Evolutionary conservation across 2,797 vertebrate species (phyloP).

Genomic region (Margarornis squamiger): DNA sequence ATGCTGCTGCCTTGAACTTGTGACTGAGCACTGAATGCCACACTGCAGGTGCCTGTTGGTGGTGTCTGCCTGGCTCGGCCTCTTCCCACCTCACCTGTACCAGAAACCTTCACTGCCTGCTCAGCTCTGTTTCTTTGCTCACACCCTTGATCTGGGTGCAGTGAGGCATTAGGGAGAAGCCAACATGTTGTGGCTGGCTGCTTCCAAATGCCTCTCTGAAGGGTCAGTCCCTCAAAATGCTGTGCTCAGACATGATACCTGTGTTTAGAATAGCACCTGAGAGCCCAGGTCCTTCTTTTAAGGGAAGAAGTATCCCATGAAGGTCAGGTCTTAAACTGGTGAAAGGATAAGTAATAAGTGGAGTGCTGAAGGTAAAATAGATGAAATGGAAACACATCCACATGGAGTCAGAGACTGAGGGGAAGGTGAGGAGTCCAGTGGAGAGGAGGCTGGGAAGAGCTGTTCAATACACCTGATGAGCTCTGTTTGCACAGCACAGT

Average conservation of each 20-base stretch:
- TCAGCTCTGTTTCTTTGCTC: neutral
- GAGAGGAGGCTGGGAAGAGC: neutral
- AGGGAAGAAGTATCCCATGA: neutral
- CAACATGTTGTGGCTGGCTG: neutral
- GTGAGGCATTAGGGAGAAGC: neutral
- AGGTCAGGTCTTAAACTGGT: neutral
- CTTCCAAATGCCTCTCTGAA: neutral
- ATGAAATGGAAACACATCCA: neutral
- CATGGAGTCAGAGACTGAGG: neutral
- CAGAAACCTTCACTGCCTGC: neutral
- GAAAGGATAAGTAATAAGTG: neutral
- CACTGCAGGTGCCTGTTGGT: neutral
- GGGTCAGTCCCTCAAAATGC: neutral
- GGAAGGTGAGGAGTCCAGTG: neutral
- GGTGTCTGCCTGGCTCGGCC: neutral
- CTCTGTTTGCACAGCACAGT: neutral
- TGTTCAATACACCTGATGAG: neutral
- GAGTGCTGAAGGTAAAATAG: neutral
- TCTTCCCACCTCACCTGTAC: neutral
- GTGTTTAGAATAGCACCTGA: neutral
- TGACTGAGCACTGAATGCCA: neutral
- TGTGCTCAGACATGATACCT: neutral
- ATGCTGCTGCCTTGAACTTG: constrained; percentile 18
- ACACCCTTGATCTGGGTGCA: neutral
- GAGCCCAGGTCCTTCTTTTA: neutral